phyloP scores from a whole-genome alignment of 2,888 invertebrate genomes.

The Hetaerina titia region DNA sequence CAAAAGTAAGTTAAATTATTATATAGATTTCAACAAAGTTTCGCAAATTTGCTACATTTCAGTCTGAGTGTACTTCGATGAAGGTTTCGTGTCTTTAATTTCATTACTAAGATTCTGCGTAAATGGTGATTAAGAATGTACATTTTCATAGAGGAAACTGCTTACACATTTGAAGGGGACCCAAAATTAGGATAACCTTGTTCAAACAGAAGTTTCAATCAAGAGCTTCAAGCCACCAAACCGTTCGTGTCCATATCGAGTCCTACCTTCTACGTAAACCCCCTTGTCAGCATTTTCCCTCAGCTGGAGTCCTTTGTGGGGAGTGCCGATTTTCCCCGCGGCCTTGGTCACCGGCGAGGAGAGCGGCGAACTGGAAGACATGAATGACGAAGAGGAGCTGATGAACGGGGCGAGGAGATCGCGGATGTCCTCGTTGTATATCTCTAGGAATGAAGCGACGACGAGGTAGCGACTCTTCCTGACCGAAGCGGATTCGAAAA shows the following conservation, averaged over 20 bases:
- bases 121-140: too few relatives aligned
- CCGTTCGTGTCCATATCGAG: not conserved
- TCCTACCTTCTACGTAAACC: conserved; percentile 82
- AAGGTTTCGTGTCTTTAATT: too few relatives aligned
- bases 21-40: too few relatives aligned
- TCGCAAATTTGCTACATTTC: too few relatives aligned
- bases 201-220: too few relatives aligned
- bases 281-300: conserved; percentile 84
- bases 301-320: conserved; percentile 81
- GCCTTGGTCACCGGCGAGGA: conserved; percentile 11
- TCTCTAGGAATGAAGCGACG: conserved; percentile 89
- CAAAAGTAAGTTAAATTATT: too few relatives aligned
- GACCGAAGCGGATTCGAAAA: conserved; percentile 91
- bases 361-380: conserved; percentile 59
- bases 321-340: conserved; percentile 9
- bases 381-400: conserved; percentile 73
- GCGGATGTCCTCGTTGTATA: conserved; percentile 90
- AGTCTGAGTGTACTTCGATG: too few relatives aligned
- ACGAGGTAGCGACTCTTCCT: conserved; percentile 87
- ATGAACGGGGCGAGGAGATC: conserved; percentile 81
- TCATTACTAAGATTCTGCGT: too few relatives aligned
- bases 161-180: too few relatives aligned
- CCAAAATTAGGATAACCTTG: too few relatives aligned
- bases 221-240: too few relatives aligned
- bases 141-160: too few relatives aligned